These are phyloP conservation scores for Hystrix brachyura DNA, from an alignment of 2,113 vertebrate genomes.

Conservation along the genomic window DNA sequence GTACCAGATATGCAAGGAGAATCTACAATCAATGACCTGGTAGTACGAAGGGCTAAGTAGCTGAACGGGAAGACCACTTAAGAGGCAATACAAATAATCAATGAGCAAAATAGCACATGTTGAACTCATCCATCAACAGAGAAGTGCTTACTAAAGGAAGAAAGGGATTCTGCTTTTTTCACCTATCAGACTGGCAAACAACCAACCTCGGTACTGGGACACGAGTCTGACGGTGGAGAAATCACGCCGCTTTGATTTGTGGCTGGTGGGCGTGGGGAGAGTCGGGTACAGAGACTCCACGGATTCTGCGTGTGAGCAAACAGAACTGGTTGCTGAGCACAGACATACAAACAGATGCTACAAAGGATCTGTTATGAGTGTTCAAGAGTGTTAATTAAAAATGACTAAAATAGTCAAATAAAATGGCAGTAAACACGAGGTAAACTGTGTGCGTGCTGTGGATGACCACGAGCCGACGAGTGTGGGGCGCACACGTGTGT, in stretches of 20 bases:
- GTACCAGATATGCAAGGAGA: background rate
- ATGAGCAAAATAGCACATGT: background rate
- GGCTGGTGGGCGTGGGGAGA: background rate
- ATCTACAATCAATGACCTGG: background rate
- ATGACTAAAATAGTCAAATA: background rate
- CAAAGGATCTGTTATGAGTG: background rate
- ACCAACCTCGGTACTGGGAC: background rate
- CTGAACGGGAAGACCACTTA: background rate
- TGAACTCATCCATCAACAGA: background rate
- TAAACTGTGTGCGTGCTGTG: background rate
- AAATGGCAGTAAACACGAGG: background rate
- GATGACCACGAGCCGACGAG: background rate
- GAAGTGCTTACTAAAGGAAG: background rate
- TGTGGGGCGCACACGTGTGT: background rate
- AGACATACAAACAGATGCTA: background rate
- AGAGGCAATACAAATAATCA: conserved; percentile 29
- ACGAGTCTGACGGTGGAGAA: background rate
- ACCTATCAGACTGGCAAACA: background rate
- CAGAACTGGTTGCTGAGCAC: background rate
- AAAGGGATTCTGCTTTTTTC: background rate
- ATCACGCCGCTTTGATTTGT: background rate
- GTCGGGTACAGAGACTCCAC: background rate
- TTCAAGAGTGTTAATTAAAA: background rate
- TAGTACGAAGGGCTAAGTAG: background rate
- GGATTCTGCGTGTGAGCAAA: background rate